A percentile compares a stretch with the other conserved stretches of the same genome.
phyloP scores from a whole-genome alignment of 2,888 invertebrate genomes.

The Leistus spinibarbis region DNA sequence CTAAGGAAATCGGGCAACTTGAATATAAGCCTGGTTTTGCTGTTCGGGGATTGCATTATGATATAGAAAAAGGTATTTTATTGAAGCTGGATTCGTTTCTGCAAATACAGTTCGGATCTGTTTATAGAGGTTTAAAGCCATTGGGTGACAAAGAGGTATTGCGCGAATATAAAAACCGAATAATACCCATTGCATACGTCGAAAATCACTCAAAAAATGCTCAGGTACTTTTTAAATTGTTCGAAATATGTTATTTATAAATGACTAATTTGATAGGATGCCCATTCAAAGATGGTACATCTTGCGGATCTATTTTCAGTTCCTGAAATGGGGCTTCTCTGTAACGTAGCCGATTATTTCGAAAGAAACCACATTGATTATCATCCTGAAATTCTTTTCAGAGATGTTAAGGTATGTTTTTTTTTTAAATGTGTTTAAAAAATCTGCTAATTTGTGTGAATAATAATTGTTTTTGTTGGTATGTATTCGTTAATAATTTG shows the following conservation, averaged over 20 bases:
- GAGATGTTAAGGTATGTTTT: conserved; percentile 82
- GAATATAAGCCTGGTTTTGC: conserved; percentile 94
- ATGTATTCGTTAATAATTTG: no score
- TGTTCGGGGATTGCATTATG: conserved; percentile 96
- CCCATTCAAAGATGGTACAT: conserved; percentile 84
- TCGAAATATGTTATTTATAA: background rate
- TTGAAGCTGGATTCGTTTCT: conserved; percentile 95
- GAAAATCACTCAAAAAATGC: conserved; percentile 77
- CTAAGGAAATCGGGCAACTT: conserved; percentile 77
- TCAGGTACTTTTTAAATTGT: conserved; percentile 60
- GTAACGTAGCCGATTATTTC: conserved; percentile 94
- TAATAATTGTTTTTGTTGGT: background rate
- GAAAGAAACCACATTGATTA: conserved; percentile 87
- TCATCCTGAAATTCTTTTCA: conserved; percentile 93
- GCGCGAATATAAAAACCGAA: conserved; percentile 81
- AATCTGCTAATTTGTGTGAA: background rate
- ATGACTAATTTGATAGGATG: conserved; percentile 57
- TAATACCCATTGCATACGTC: conserved; percentile 86
- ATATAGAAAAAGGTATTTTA: conserved; percentile 91
- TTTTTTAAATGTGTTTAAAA: background rate
- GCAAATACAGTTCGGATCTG: conserved; percentile 94
- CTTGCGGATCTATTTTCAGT: conserved; percentile 95
- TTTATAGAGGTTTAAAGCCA: conserved; percentile 84
- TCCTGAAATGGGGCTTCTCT: conserved; percentile 92
- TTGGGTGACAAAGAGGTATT: conserved; percentile 85